Percentiles rank a stretch among this genome's conserved stretches.
Conservation (phyloP, 1,140 invertebrate genomes). For the Caenorhabditis inopinata region DNA sequence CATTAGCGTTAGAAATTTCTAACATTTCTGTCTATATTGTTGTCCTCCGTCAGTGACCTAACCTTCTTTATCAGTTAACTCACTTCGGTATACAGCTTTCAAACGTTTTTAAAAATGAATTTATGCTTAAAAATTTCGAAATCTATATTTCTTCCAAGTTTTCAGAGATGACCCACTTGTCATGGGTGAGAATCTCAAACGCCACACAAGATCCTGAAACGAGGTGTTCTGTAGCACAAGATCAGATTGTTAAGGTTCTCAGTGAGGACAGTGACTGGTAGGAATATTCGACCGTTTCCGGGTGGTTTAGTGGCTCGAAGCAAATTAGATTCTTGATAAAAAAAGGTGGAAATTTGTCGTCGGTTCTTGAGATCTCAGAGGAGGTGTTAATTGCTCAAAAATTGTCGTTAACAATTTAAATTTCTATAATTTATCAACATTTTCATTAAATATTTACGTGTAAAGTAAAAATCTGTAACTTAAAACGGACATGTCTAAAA, state of each 20-base stretch:
- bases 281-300: background rate
- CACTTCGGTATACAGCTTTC: background rate
- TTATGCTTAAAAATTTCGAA: background rate
- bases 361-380: too few relatives aligned
- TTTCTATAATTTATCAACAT: too few relatives aligned
- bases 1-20: background rate
- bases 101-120: background rate
- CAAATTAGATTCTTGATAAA: too few relatives aligned
- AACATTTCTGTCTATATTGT: too few relatives aligned
- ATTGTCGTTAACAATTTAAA: too few relatives aligned
- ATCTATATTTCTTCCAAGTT: background rate
- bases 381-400: too few relatives aligned
- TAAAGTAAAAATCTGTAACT: too few relatives aligned
- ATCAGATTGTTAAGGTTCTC: slow-evolving; percentile 35
- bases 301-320: background rate
- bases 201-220: slow-evolving; percentile 33
- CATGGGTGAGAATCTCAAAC: slow-evolving; percentile 37
- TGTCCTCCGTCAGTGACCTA: too few relatives aligned
- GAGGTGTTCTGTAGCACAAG: slow-evolving; percentile 33
- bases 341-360: too few relatives aligned
- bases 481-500: too few relatives aligned
- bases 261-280: slow-evolving; percentile 34
- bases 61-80: background rate
- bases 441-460: too few relatives aligned
- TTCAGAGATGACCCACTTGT: background rate